A percentile compares a stretch with the other conserved stretches of the same genome.
Conservation (phyloP, 2,113 vertebrate species). For the Centropristis striata region DNA sequence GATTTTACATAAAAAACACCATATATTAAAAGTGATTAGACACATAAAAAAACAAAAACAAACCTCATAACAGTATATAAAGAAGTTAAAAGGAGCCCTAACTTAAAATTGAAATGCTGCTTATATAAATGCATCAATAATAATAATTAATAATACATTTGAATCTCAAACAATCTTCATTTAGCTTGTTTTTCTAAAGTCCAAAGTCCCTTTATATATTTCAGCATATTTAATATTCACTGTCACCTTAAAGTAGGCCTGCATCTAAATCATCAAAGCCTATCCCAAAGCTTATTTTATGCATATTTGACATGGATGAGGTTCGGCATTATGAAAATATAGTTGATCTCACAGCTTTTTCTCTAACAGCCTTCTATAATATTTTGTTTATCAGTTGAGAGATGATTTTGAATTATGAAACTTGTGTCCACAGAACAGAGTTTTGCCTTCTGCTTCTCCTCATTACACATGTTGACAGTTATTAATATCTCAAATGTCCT, state of each 20-base stretch:
- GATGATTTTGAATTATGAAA: neutral
- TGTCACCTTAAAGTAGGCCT: neutral
- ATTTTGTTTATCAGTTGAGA: neutral
- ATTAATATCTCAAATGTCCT: slow-evolving; percentile 71
- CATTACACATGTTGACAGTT: slow-evolving; percentile 61
- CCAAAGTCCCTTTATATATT: neutral
- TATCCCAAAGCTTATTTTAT: neutral
- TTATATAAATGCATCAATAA: too few species aligned
- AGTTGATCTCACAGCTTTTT: neutral
- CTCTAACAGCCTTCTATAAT: neutral
- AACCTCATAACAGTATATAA: too few species aligned
- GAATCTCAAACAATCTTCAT: too few species aligned
- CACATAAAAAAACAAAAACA: too few species aligned
- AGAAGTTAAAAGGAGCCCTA: too few species aligned
- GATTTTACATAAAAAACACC: too few species aligned
- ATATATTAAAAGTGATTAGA: too few species aligned
- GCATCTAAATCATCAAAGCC: neutral
- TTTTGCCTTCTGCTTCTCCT: slow-evolving; percentile 29
- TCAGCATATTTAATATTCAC: neutral
- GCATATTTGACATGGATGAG: neutral
- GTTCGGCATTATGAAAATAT: neutral
- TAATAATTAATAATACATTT: too few species aligned
- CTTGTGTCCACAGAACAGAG: neutral
- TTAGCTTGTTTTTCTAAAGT: too few species aligned
- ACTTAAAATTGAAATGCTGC: too few species aligned